Conservation (phyloP, 2,113 vertebrate genomes). For the Chelonoidis abingdonii region DNA sequence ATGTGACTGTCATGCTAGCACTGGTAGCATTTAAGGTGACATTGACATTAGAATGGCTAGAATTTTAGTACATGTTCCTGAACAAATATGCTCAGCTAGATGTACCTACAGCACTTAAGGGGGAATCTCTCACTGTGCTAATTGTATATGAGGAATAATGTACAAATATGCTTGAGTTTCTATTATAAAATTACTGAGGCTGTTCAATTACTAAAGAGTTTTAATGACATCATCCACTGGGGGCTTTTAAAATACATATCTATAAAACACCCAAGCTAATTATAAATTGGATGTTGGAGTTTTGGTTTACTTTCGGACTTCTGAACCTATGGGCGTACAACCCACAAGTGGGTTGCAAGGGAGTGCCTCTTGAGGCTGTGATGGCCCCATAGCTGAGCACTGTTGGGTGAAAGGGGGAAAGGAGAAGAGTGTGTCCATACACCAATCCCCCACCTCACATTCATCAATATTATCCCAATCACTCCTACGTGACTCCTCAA, state of each 20-base stretch:
- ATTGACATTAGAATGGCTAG: background rate
- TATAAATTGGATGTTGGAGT: background rate
- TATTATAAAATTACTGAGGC: background rate
- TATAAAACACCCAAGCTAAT: background rate
- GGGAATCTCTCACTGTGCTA: background rate
- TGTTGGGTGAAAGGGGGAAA: background rate
- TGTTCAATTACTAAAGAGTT: background rate
- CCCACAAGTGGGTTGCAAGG: background rate
- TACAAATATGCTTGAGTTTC: background rate
- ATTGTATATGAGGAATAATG: background rate
- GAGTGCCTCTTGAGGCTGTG: background rate
- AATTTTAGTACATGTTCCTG: background rate
- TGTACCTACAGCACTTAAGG: background rate
- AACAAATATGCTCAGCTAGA: background rate
- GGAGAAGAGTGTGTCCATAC: background rate
- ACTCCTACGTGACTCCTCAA: fast-evolving
- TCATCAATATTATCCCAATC: background rate
- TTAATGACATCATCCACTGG: background rate
- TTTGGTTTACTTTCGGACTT: background rate
- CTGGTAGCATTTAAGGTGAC: background rate
- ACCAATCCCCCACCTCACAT: background rate
- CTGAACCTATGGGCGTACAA: background rate
- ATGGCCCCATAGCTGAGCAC: background rate
- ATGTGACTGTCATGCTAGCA: background rate
- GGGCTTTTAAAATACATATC: background rate